Base-by-base conservation (phyloP, 2,113 vertebrate species). In the Pantherophis guttatus region DNA sequence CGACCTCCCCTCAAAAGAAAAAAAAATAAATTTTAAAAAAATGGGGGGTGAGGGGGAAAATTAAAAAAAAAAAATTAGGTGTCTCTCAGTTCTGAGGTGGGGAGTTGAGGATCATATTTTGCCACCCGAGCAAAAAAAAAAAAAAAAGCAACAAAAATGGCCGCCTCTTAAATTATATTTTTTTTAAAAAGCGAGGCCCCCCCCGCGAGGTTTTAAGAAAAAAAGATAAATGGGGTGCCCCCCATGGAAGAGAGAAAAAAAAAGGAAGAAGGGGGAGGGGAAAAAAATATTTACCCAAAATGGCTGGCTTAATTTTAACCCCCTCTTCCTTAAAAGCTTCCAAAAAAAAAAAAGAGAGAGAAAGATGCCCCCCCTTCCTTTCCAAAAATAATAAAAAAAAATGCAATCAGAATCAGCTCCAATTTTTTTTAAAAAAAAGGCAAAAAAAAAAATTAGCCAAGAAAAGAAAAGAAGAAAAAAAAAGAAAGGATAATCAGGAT, bases 131-230 rank as follows among this genome's bases (percentile, higher is more conserved):
- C 98, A 98, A 98, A 98, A 97, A 98, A 21, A 57, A 21, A 58
- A 58, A 19, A 57, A 57, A 19, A 62, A 11, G 62, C 62, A 65
- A 98, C 98, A 98, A 99, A 99, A 98, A 99, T 98, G 98, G 98
- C 98, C 98, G 98, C 98, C 98, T 98, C 98, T 98, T 98, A 98
- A 98, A 99, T 98, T 99, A 98, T 98, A 98, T 98, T 98, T 99
- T 65, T 65, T 57, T 59, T 19, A 57, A 57, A 59, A 98, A 98
- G 98, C 98, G 98, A 98, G 98, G 97, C 58, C 23, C 98, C 98
- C 97, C 96, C 94, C 90, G 23, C 55, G 75, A 92, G 91, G 88
- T 90, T 48, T 44, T 44, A 44, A 44, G 39, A 44, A 92, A 55
- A 55, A 55, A 91, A 91, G 39, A 90, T 87, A 87, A 87, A 52